Percentiles rank a stretch among this genome's conserved stretches.
phyloP scores from a whole-genome alignment of 2,113 vertebrate genomes.

The Aptenodytes forsteri region DNA sequence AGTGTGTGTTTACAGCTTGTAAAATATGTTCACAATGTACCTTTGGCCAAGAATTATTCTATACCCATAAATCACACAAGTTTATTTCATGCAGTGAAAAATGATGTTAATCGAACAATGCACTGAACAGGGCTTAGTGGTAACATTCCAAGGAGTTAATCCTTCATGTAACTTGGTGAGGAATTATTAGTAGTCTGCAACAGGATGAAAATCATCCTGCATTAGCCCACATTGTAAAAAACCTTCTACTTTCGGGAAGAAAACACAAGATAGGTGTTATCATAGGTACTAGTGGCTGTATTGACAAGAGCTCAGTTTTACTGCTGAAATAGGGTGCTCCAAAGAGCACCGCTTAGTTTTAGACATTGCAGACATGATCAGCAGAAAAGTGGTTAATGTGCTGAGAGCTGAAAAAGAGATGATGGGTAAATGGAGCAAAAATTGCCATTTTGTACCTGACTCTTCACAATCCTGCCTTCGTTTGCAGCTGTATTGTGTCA shows the following conservation, averaged over 20 bases:
- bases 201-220: not conserved
- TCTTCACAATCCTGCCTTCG: conserved; percentile 37
- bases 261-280: not conserved
- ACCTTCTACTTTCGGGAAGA: not conserved
- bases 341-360: not conserved
- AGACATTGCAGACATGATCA: conserved; percentile 8
- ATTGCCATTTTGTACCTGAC: conserved; percentile 66
- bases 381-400: conserved; percentile 62
- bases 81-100: not conserved
- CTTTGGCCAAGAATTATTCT: not conserved
- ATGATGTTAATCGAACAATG: not conserved
- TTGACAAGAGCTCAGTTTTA: not conserved
- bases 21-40: not conserved
- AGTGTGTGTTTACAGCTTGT: not conserved
- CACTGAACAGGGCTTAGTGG: not conserved
- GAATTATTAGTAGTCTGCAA: not conserved
- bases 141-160: not conserved
- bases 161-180: not conserved
- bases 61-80: not conserved
- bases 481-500: conserved; percentile 59
- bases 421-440: conserved; percentile 57
- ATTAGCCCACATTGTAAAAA: not conserved
- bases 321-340: not conserved
- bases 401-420: conserved; percentile 53
- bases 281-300: not conserved